These are phyloP conservation scores for Microtus agrestis DNA, from an alignment of 2,797 vertebrate genomes.

Conservation along the genomic window DNA sequence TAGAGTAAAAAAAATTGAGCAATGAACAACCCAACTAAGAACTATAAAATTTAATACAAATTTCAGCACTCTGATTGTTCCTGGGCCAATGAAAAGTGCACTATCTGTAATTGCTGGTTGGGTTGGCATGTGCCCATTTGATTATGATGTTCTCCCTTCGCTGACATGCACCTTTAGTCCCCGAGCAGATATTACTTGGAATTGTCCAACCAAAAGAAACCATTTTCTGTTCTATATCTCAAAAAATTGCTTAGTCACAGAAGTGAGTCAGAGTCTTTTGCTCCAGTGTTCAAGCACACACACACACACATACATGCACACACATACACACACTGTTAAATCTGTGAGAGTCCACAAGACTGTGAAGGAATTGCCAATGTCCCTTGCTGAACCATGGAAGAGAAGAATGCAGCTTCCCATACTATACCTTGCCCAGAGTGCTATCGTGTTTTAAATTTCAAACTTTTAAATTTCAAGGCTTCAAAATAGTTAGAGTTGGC, in stretches of 20 bases:
- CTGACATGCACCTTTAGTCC: not conserved
- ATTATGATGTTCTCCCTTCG: not conserved
- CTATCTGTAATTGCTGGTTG: not conserved
- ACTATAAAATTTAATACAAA: slow-evolving; percentile 31
- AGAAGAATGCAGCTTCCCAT: not conserved
- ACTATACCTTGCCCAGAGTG: not conserved
- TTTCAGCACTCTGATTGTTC: slow-evolving; percentile 18
- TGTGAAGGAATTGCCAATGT: not conserved
- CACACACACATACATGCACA: too few relatives aligned
- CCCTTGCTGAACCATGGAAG: not conserved
- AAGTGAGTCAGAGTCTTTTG: not conserved
- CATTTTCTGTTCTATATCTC: not conserved
- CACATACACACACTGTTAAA: not conserved
- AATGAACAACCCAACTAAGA: not conserved
- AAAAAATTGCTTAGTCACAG: not conserved
- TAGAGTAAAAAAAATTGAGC: slow-evolving; percentile 42
- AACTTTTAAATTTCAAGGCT: not conserved
- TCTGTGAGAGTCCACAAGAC: not conserved
- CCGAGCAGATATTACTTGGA: not conserved
- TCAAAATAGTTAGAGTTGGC: not conserved
- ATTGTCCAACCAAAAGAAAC: not conserved
- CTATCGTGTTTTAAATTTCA: not conserved
- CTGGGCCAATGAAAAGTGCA: not conserved
- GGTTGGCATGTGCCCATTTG: not conserved
- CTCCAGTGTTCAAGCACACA: not conserved